Conservation (phyloP, 2,888 invertebrate species). For the Callimorpha dominula region DNA sequence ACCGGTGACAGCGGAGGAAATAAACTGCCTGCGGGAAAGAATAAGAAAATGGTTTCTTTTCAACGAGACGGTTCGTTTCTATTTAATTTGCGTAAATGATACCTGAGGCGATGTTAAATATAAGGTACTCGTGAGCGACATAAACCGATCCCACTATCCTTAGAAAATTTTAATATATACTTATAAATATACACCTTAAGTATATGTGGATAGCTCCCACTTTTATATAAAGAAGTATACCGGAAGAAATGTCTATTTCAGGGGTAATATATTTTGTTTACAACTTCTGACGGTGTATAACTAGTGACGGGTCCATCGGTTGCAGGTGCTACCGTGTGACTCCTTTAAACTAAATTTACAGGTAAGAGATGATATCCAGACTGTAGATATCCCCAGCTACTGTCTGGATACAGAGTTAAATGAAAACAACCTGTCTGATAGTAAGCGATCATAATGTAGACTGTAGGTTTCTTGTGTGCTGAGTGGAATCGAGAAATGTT, state of each 20-base stretch:
- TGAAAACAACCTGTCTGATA: not conserved
- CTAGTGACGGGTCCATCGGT: slow-evolving; percentile 17
- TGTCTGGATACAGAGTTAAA: not conserved
- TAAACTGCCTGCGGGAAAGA: slow-evolving; percentile 70
- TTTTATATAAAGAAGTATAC: not conserved
- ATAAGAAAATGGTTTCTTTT: slow-evolving; percentile 71
- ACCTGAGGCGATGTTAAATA: slow-evolving; percentile 54
- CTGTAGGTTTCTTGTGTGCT: not conserved
- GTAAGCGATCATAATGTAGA: not conserved
- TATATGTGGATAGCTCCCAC: not conserved
- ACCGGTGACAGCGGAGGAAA: slow-evolving; percentile 72
- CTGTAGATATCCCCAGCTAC: not conserved
- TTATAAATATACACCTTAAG: slow-evolving; percentile 4
- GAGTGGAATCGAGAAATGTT: not conserved
- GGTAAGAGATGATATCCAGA: not conserved
- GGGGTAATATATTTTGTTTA: slow-evolving; percentile 15
- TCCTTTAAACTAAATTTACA: slow-evolving; percentile 1
- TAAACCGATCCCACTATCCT: slow-evolving; percentile 25
- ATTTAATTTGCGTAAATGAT: slow-evolving; percentile 71
- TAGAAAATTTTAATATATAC: slow-evolving; percentile 10
- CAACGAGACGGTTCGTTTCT: slow-evolving; percentile 63
- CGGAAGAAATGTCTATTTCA: slow-evolving; percentile 9
- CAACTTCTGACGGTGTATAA: slow-evolving; percentile 14
- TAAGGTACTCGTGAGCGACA: slow-evolving; percentile 44
- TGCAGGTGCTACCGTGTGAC: slow-evolving; percentile 14